These are phyloP conservation scores for Sphaeridia pumilis DNA, from an alignment of 2,888 invertebrate species.

Conservation along the genomic window DNA sequence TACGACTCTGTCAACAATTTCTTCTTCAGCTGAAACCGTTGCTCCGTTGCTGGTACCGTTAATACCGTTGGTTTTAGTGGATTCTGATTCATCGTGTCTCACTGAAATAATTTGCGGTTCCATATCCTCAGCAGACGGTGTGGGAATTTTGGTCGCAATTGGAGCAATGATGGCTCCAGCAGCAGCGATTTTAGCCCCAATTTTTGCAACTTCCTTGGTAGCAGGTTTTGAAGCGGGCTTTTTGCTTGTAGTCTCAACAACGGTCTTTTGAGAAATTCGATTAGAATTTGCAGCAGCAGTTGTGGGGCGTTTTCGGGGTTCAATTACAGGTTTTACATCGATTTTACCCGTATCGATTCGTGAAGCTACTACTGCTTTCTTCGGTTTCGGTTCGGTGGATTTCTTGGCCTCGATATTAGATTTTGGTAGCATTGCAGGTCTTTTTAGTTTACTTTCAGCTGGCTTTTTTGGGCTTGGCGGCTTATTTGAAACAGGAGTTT, in stretches of 20 bases:
- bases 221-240: conserved; percentile 13
- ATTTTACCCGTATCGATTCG: background rate
- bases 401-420: background rate
- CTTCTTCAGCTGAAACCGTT: conserved; percentile 23
- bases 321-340: background rate
- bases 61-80: background rate
- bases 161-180: background rate
- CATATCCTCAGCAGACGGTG: conserved; percentile 9
- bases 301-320: background rate
- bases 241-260: background rate
- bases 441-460: conserved; percentile 11
- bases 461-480: conserved; percentile 44
- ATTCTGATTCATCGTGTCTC: conserved; percentile 16
- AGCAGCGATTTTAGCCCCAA: conserved; percentile 26
- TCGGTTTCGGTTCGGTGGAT: background rate
- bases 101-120: conserved; percentile 17
- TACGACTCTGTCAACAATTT: background rate
- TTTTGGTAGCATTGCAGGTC: too few species aligned
- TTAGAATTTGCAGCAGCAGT: background rate
- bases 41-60: background rate
- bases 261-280: background rate
- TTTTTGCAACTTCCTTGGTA: conserved; percentile 12
- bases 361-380: background rate
- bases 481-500: too few species aligned
- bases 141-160: too few species aligned